A percentile compares a stretch with the other conserved stretches of the same genome.
phyloP scores from a whole-genome alignment of 2,797 vertebrate genomes.

The Lateolabrax maculatus region DNA sequence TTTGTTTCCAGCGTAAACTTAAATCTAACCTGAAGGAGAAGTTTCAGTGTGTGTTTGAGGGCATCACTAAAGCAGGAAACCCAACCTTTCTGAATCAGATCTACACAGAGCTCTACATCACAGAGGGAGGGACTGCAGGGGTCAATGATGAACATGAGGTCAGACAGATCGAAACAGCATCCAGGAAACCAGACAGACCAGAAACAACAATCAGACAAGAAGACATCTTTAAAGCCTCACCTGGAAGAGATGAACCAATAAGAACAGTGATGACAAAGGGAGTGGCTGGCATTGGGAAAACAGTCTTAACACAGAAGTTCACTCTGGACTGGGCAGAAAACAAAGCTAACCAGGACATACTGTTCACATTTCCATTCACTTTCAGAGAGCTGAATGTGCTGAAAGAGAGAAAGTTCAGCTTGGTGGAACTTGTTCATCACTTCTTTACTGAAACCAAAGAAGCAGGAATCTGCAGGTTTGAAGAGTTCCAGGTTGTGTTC shows the following conservation, averaged over 20 bases:
- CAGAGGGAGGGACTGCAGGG: background rate
- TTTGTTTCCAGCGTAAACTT: background rate
- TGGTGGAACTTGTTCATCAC: too few species aligned
- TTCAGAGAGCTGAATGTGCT: too few species aligned
- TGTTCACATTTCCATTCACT: background rate
- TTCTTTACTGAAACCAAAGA: too few species aligned
- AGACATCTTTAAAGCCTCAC: too few species aligned
- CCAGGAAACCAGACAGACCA: background rate
- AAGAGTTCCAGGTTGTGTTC: too few species aligned
- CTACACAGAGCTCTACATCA: background rate
- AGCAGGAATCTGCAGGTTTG: too few species aligned
- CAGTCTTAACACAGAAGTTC: background rate
- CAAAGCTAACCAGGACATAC: background rate
- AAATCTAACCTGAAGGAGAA: background rate
- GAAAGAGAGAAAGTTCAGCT: too few species aligned
- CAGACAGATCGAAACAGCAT: background rate
- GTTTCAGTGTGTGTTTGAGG: background rate
- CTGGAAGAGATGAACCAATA: background rate
- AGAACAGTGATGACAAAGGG: background rate
- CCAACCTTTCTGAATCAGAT: too few species aligned
- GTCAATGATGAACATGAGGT: constrained; percentile 2
- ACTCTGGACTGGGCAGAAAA: constrained; percentile 1
- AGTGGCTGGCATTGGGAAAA: background rate
- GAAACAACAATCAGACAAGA: background rate
- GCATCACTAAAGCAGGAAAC: too few species aligned